Conservation (phyloP, 2,797 vertebrate species). For the Perodicticus potto region DNA sequence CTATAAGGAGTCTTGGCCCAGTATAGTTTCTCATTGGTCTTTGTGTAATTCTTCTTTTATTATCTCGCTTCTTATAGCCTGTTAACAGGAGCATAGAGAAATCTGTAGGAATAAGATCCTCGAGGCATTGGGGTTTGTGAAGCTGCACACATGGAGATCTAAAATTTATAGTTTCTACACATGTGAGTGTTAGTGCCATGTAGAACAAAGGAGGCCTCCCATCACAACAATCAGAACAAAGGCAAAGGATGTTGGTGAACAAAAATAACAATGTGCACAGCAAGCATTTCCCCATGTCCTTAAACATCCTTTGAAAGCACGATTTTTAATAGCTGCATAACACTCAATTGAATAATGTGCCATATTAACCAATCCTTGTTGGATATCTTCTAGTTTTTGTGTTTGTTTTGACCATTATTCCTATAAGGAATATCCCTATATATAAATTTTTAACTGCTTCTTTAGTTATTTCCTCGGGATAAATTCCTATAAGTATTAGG, state of each 20-base stretch:
- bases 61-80: not conserved
- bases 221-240: not conserved
- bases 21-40: not conserved
- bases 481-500: conserved; percentile 25
- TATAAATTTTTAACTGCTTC: not conserved
- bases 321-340: not conserved
- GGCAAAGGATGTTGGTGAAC: not conserved
- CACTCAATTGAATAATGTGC: not conserved
- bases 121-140: not conserved
- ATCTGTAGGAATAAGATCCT: not conserved
- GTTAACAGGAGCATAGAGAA: not conserved
- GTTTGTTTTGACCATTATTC: not conserved
- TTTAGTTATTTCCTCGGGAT: not conserved
- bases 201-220: not conserved
- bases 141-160: not conserved
- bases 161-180: not conserved
- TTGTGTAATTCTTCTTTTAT: not conserved
- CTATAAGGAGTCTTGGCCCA: not conserved
- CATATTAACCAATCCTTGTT: not conserved
- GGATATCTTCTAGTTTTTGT: not conserved
- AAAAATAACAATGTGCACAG: not conserved
- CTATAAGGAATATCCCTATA: not conserved
- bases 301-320: conserved; percentile 23
- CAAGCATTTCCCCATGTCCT: not conserved
- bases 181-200: not conserved